Evolutionary conservation across 2,113 vertebrate genomes (phyloP).

Genomic region (Arizona elegans): DNA sequence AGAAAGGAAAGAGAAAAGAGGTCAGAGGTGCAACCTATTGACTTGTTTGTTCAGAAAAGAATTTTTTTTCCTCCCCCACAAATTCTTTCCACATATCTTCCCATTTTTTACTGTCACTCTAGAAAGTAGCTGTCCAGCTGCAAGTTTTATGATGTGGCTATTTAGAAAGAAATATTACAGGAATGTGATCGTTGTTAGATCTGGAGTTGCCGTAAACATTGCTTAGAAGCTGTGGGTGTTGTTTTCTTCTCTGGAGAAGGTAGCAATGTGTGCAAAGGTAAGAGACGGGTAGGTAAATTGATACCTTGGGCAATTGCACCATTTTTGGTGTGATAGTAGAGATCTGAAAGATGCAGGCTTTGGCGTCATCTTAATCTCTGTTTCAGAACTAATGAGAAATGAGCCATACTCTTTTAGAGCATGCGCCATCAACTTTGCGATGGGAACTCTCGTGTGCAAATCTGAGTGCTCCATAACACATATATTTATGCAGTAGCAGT

Average conservation of each 20-base stretch:
- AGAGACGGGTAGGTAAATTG: not conserved
- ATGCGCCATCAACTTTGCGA: not conserved
- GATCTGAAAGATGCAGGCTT: not conserved
- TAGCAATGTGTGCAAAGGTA: conserved; percentile 15
- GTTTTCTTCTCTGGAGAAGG: not conserved
- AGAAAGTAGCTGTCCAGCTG: not conserved
- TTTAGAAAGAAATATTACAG: not conserved
- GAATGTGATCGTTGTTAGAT: not conserved
- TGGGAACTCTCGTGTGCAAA: not conserved
- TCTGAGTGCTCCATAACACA: not conserved
- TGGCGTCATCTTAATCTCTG: not conserved
- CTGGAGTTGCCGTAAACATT: conserved; percentile 11
- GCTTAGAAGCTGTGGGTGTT: conserved; percentile 3
- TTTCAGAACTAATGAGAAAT: not conserved
- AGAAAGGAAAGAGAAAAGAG: not conserved
- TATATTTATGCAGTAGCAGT: not conserved
- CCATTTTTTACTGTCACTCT: not conserved
- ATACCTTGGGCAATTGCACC: not conserved
- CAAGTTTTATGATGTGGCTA: conserved; percentile 7
- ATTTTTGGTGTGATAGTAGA: not conserved
- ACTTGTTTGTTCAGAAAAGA: not conserved
- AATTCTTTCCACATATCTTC: not conserved
- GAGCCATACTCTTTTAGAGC: not conserved
- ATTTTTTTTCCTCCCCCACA: not conserved
- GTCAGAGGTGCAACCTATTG: not conserved